phyloP scores from a whole-genome alignment of 2,888 invertebrate genomes.

The Caenorhabditis imperialis region DNA sequence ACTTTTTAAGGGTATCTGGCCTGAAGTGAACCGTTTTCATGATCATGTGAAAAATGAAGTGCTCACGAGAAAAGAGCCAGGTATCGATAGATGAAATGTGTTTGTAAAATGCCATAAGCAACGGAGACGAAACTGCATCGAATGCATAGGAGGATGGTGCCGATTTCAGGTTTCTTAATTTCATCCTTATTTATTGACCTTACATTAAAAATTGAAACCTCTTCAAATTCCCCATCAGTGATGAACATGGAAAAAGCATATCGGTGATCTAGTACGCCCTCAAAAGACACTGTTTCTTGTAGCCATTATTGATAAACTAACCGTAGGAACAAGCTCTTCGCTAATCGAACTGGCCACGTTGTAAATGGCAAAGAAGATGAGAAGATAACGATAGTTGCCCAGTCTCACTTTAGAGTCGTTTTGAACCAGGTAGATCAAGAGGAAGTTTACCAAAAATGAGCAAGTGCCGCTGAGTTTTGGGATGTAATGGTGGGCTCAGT shows the following conservation, averaged over 20 bases:
- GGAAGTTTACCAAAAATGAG: constrained; percentile 10
- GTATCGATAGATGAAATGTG: constrained; percentile 21
- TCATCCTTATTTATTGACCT: too few relatives aligned
- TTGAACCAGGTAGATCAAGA: constrained; percentile 15
- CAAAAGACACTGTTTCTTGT: too few relatives aligned
- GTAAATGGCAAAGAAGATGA: constrained; percentile 23
- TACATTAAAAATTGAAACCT: constrained; percentile 14
- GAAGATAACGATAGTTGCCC: constrained; percentile 19
- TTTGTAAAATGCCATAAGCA: constrained; percentile 17
- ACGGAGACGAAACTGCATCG: constrained; percentile 18
- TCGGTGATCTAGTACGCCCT: not conserved
- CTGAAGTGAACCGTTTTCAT: too few relatives aligned
- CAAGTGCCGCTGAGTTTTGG: constrained; percentile 16
- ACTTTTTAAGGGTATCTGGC: too few relatives aligned
- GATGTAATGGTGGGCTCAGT: constrained; percentile 19
- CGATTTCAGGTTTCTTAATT: constrained; percentile 10
- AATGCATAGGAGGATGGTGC: not conserved
- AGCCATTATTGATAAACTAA: not conserved
- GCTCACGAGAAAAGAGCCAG: constrained; percentile 10
- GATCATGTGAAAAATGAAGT: too few relatives aligned
- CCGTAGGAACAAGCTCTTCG: constrained; percentile 36
- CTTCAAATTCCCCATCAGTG: constrained; percentile 23
- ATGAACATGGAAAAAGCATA: constrained; percentile 30
- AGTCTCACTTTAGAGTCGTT: constrained; percentile 16
- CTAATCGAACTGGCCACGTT: constrained; percentile 11